Evolutionary conservation across 2,797 vertebrate species (phyloP), one percentile per base, ranked within the genome.

Genomic region (Bucorvus abyssinicus): DNA sequence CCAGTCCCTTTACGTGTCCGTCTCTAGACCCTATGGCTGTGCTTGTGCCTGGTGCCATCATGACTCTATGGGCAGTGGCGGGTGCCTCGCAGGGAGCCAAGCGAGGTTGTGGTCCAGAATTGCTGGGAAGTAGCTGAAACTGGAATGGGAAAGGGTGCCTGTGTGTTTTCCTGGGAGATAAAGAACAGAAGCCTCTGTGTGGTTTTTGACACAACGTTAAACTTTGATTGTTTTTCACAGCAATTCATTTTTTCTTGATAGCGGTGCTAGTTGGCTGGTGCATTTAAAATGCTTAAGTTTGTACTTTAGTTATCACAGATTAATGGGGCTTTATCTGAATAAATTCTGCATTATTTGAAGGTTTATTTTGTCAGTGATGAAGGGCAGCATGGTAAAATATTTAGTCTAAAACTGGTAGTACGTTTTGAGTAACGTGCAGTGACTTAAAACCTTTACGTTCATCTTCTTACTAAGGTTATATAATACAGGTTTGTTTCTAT

Each of bases 21-120:
- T 17, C 22, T 14, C 8, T 14, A 11, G 5, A 10, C 3, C 21
- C 2, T 12, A 3, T 0, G 30, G 13, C 1, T 9, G 52, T 2
- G 36, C 14, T 3, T 1, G 30, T 5, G 29, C 42, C 0, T 18
- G 32, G 26, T 3, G 11, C 27, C 20, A 1, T 14, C 19, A 5
- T 5, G 2, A 7, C 24, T 3, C 7, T 3, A 1, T 2, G 45
- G 19, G 59, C 3, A 1, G 44, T 0, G 38, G 40, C 4, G 65
- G 15, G 0, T 6, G 38, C 0, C 9, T 7, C 8, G 59, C 17
- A 0, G 38, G 0, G 55, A 27, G 2, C 67, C 12, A 1, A 0
- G 38, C 3, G 1, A 16, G 6, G 50, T 3, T 9, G 1, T 1
- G 1, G 36, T 0, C n/a, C 34, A 2, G 3, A 3, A 1, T 0